Evolutionary conservation across 1,140 invertebrate species (phyloP), one percentile per base, ranked within the genome.

Genomic region (Colletes gigas): DNA sequence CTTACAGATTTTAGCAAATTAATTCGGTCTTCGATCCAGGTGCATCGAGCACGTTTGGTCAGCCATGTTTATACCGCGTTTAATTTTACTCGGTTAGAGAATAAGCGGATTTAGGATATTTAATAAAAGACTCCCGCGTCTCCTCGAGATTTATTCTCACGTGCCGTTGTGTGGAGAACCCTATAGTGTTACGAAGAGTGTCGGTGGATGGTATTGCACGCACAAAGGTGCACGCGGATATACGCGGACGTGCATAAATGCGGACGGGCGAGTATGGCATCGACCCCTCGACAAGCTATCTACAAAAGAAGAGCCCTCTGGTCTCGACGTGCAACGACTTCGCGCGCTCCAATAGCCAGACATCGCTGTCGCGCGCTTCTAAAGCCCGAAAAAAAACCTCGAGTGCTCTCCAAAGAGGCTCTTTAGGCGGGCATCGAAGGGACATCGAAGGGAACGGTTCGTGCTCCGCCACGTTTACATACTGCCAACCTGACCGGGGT

Each of bases 201-300:
- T 19, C 17, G 8, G 7, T 15, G 21, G 19, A 54, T 3, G 50
- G 5, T 0, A 4, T 59, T 21, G 12, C 39, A 10, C n/a, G 4
- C 10, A 41, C 3, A 4, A 39, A 19, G n/a, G 52, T n/a, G 41
- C 39, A 10, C 41, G 30, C 6, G 39, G 10, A 12, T 21, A 10
- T 62, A 78, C 75, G 75, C 52, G 67, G 19, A 52, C 44, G 55
- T 30, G 55, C 75, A 78, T 78, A 78, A 70, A 70, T 41, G 44
- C 21, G 30, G 14, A 60, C 7, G 30, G 55, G 52, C 21, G 55
- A 69, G 75, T 30, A 21, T 47, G 14, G 39, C 30, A 21, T 19
- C 30, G 59, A 47, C 8, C 44, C 41, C 30, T 75, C 60, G 72
- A 52, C n/a, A 15, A 14, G 52, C 17, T 68, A 14, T 19, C 54